Evolutionary conservation across 2,888 invertebrate genomes (phyloP).

Genomic region (Agrenia bidenticulata): DNA sequence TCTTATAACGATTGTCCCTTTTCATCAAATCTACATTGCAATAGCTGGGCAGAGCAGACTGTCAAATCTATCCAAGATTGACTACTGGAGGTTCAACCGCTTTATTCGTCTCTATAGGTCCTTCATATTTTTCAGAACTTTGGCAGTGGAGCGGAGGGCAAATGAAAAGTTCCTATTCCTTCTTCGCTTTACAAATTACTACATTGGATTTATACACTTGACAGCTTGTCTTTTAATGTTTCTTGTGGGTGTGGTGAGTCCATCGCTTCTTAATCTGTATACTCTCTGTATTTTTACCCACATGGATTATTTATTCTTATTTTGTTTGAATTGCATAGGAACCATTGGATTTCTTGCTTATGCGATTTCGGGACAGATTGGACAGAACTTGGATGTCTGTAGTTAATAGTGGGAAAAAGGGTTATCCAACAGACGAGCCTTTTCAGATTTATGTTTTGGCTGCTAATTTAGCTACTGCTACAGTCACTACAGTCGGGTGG

Average conservation of each 20-base stretch:
- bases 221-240: slow-evolving; percentile 35
- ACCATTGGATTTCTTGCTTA: slow-evolving; percentile 40
- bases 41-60: slow-evolving; percentile 23
- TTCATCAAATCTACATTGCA: slow-evolving; percentile 29
- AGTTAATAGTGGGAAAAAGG: slow-evolving; percentile 29
- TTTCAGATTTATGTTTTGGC: slow-evolving; percentile 41
- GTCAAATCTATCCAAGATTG: slow-evolving; percentile 18
- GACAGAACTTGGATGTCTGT: slow-evolving; percentile 28
- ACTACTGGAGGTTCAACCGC: slow-evolving; percentile 38
- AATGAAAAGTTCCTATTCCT: slow-evolving; percentile 35
- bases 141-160: slow-evolving; percentile 31
- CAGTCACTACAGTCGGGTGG: slow-evolving; percentile 49
- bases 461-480: slow-evolving; percentile 35
- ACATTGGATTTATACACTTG: slow-evolving; percentile 38
- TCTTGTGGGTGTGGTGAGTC: slow-evolving; percentile 26
- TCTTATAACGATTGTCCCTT: slow-evolving; percentile 28
- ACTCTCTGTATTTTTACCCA: neutral
- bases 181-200: slow-evolving; percentile 37
- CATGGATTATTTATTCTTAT: no score
- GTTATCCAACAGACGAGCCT: slow-evolving; percentile 26
- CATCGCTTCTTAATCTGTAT: no score
- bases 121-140: slow-evolving; percentile 28
- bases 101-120: slow-evolving; percentile 35
- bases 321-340: slow-evolving; percentile 23
- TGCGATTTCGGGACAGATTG: slow-evolving; percentile 7